Evolutionary conservation across 2,888 invertebrate species (phyloP).

Genomic region (Xiphydria camelus): DNA sequence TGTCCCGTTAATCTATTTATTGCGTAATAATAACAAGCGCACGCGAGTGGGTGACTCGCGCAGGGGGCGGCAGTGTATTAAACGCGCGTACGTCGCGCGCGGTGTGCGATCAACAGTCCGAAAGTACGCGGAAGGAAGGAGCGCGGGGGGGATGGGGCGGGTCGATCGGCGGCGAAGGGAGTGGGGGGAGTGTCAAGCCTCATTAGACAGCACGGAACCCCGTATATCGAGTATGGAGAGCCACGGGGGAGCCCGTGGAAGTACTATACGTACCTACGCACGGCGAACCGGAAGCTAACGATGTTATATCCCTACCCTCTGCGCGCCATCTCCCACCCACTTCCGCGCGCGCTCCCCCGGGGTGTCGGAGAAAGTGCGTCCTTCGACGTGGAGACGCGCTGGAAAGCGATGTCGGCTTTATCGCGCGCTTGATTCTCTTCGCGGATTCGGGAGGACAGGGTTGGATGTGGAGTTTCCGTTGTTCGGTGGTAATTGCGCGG

Average conservation of each 20-base stretch:
- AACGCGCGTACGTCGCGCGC: constrained; percentile 5
- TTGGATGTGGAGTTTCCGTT: too few species aligned
- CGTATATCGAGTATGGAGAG: constrained; percentile 23
- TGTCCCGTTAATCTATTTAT: constrained; percentile 42
- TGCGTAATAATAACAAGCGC: constrained; percentile 33
- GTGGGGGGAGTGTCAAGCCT: constrained; percentile 41
- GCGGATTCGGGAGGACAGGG: too few species aligned
- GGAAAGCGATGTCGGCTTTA: too few species aligned
- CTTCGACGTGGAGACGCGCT: too few species aligned
- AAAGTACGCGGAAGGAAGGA: constrained; percentile 25
- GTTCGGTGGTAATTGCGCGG: too few species aligned
- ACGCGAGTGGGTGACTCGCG: too few species aligned
- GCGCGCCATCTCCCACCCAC: too few species aligned
- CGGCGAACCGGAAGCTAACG: constrained; percentile 39
- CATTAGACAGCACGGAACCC: constrained; percentile 46
- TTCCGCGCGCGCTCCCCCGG: too few species aligned
- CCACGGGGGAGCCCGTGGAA: constrained; percentile 18
- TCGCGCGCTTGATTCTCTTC: too few species aligned
- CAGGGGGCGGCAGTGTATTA: constrained; percentile 12
- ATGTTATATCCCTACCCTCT: constrained; percentile 33
- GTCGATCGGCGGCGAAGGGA: constrained; percentile 3
- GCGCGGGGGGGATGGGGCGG: constrained; percentile 13
- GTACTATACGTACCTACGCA: constrained; percentile 11
- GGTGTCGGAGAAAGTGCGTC: too few species aligned
- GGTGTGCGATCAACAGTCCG: too few species aligned